Evolutionary conservation across 2,113 vertebrate genomes (phyloP).

Genomic region (Echinops telfairi): DNA sequence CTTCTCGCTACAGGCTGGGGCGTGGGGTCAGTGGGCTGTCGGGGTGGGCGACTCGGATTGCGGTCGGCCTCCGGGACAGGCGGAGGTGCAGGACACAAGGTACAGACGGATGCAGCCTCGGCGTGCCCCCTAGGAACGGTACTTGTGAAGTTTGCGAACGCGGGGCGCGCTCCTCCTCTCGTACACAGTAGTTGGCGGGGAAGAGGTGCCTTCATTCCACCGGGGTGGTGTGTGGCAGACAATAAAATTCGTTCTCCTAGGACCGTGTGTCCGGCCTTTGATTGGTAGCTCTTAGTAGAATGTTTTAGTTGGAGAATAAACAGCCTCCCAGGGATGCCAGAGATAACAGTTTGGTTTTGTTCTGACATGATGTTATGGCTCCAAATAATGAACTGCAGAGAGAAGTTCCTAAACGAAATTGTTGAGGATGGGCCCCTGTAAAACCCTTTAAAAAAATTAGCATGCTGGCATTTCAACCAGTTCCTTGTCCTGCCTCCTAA

Average conservation of each 20-base stretch:
- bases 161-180: background rate
- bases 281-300: background rate
- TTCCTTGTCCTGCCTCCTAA: background rate
- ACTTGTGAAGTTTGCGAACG: constrained; percentile 58
- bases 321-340: background rate
- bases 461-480: background rate
- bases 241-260: background rate
- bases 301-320: background rate
- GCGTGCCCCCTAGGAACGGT: background rate
- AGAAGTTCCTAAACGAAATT: background rate
- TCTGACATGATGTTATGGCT: background rate
- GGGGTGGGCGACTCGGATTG: constrained; percentile 57
- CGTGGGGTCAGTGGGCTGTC: background rate
- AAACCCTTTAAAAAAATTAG: background rate
- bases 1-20: background rate
- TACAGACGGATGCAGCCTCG: background rate
- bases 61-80: constrained; percentile 44
- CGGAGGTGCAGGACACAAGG: constrained; percentile 23
- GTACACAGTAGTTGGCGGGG: background rate
- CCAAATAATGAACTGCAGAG: background rate
- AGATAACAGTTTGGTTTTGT: constrained; percentile 5
- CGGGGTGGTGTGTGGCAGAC: background rate
- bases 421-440: background rate
- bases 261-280: background rate
- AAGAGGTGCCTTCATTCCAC: background rate